Base-by-base conservation (phyloP, 2,888 invertebrate genomes). In the Ceraclea dissimilis region DNA sequence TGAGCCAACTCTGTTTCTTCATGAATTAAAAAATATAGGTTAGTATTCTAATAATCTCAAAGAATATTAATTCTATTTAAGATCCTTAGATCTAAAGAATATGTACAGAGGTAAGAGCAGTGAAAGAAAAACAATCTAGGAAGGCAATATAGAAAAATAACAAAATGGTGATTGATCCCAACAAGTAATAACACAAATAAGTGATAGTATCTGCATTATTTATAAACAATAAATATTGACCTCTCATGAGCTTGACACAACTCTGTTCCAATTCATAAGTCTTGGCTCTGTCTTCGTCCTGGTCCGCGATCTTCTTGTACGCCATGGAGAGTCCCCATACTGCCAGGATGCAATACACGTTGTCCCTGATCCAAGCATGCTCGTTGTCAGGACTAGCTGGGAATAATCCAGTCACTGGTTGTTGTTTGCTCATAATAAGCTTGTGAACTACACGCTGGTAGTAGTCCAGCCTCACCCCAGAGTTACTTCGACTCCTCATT, bases 261-360 rank as follows among this genome's bases (percentile, higher is more conserved):
- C 90, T 90, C 75, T 93, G 96, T 70, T 98, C 97, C 22, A 99
- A 78, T 71, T 99, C 98, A 69, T 97, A 98, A 1, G 96, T 93
- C 75, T 96, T 98, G 2, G 97, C 95, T 61, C 97, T 79, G 71
- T 99, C 98, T 76, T 99, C 98, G 75, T 99, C 99, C 70, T 95
- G 90, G 71, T 99, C 98, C 1, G 97, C 96, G 68, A 93, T 95
- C 77, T 99, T 99, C 71, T 95, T 95, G 70, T 98, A 99, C 0
- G 98, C 93, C 89, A 99, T 90, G 1, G 97, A 93, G 13, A 99
- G 78, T 0, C 96, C 97, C 99, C 99, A 99, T 22, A 99, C 93
- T 11, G 96, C 92, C 67, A 98, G 76, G 65, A 96, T 93, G 63
- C 94, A 94, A 70, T 99, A 99, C 1, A 98, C 85, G 77, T 99